These are phyloP conservation scores for Calcarius lapponicus DNA, from an alignment of 2,797 vertebrate species.

Conservation along the genomic window DNA sequence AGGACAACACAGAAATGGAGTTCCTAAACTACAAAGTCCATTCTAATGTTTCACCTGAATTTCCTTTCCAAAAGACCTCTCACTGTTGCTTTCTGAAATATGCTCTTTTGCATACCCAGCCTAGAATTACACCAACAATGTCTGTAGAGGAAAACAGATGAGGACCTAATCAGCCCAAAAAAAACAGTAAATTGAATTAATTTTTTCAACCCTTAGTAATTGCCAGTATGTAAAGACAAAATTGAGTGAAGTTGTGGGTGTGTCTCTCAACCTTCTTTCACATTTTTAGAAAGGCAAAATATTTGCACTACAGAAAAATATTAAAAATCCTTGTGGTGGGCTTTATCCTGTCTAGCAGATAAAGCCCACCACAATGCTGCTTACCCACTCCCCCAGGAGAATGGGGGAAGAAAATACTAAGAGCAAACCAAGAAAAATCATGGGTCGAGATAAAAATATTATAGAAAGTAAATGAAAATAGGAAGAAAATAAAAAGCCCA, in stretches of 20 bases:
- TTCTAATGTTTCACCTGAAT: background rate
- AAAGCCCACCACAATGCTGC: background rate
- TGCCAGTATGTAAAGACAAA: background rate
- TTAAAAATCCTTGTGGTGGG: background rate
- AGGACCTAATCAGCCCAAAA: background rate
- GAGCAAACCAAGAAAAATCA: background rate
- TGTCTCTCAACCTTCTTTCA: fast-evolving
- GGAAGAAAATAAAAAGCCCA: background rate
- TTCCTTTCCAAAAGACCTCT: background rate
- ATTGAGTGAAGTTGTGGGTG: background rate
- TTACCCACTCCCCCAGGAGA: background rate
- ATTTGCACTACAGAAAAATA: background rate
- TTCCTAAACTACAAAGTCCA: background rate
- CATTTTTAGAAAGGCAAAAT: background rate
- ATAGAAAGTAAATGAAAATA: background rate
- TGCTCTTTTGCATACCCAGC: background rate
- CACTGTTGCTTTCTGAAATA: background rate
- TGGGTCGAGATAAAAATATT: background rate
- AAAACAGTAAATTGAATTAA: background rate
- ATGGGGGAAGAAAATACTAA: background rate
- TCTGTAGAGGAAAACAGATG: background rate
- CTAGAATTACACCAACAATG: background rate
- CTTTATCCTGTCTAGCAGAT: background rate
- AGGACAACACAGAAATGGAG: background rate
- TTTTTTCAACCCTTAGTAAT: background rate